Evolutionary conservation across 64 coral and sea anemone species (phyloP).

Genomic region (Dendronephthya gigantea): DNA sequence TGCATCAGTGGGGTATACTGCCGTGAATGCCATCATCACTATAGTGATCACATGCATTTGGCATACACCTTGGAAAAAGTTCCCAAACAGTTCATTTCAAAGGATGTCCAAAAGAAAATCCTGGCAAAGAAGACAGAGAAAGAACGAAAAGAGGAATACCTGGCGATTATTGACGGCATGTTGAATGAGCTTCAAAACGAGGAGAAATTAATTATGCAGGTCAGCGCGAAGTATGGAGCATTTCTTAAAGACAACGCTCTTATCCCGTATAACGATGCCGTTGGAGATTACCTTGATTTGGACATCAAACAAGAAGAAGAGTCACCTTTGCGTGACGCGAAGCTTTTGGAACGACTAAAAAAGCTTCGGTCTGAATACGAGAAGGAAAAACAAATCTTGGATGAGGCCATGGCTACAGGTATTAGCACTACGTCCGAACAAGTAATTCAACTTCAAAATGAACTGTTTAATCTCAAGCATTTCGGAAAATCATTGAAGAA

Average conservation of each 20-base stretch:
- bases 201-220: neutral
- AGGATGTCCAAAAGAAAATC: neutral
- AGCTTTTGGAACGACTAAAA: neutral
- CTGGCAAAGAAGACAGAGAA: neutral
- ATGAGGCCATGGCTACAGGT: neutral
- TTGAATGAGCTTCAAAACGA: neutral
- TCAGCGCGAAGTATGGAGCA: neutral
- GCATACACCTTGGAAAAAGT: neutral
- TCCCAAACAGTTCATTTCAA: neutral
- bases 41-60: neutral
- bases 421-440: neutral
- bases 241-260: neutral
- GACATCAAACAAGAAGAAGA: neutral
- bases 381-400: neutral
- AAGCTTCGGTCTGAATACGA: neutral
- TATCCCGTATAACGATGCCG: neutral
- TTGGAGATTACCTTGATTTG: neutral
- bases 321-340: neutral
- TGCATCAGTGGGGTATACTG: neutral
- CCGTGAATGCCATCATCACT: neutral
- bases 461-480: neutral
- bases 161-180: neutral
- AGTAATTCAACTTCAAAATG: neutral
- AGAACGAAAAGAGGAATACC: neutral
- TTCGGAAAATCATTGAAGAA: neutral